Conservation (phyloP, 2,113 vertebrate species). For the Pampusana beccarii region DNA sequence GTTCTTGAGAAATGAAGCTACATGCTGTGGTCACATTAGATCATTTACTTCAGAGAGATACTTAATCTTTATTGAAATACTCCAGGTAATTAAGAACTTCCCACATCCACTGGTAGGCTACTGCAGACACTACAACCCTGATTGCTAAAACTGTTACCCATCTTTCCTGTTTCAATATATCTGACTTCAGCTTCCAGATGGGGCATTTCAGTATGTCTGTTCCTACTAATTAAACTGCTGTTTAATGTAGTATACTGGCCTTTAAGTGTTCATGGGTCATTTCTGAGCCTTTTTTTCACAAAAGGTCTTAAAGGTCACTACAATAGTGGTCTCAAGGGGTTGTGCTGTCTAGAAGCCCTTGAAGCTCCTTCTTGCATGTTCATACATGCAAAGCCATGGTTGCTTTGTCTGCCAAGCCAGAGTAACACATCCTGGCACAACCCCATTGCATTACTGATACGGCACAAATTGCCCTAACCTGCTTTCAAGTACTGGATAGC, state of each 20-base stretch:
- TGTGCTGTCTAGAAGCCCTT: neutral
- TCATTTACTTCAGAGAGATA: neutral
- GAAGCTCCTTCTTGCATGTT: neutral
- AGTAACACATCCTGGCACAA: neutral
- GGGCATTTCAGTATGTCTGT: neutral
- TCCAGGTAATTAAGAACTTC: conserved; percentile 2
- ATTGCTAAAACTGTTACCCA: neutral
- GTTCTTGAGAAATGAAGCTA: neutral
- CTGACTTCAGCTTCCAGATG: neutral
- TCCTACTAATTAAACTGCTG: neutral
- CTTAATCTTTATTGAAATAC: neutral
- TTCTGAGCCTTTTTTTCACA: neutral
- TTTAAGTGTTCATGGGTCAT: neutral
- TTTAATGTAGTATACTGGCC: neutral
- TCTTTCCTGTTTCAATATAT: neutral
- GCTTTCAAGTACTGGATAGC: neutral
- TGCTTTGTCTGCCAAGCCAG: neutral
- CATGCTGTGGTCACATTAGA: neutral
- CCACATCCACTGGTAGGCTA: neutral
- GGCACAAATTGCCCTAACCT: neutral
- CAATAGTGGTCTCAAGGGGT: neutral
- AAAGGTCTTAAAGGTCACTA: neutral
- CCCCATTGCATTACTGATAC: neutral
- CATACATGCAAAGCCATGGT: neutral
- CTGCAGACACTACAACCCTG: neutral